Evolutionary conservation across 2,113 vertebrate genomes (phyloP), one percentile per base, ranked within the genome.

Genomic region (Copsychus sechellarum): DNA sequence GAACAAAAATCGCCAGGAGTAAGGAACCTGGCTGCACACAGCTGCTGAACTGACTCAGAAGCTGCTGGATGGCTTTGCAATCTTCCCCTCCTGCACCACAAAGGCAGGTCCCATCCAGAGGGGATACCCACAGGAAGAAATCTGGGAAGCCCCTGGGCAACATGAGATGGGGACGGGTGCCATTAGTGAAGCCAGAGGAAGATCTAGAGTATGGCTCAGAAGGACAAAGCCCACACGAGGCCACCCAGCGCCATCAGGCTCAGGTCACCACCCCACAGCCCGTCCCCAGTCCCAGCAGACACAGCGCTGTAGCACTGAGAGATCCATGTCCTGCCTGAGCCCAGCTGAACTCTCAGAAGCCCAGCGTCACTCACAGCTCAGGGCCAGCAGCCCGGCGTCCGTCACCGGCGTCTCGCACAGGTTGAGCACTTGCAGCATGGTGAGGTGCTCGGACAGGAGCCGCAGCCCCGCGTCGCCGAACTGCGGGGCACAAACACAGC

Each of bases 381-480:
- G 98, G 8, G 99, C 98, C 97, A 99, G 98, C 94, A 99, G 98
- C 33, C 99, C 99, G 0, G 99, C 99, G 13, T 99, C 99, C 0
- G 99, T 99, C 69, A 99, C 99, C 0, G 99, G 99, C 1, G 99
- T 99, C 98, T 99, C 99, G 48, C 99, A 99, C 96, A 99, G 98
- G 98, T 99, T 99, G 95, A 99, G 98, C 94, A 99, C 99, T 98
- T 99, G 99, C 86, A 99, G 98, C 97, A 99, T 99, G 45, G 99
- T 99, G 98, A 99, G 98, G 96, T 99, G 99, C 94, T 99, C 99
- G 0, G 99, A 99, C 71, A 99, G 97, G 93, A 99, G 98, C 98
- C 99, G 98, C 95, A 99, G 95, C 74, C 99, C 99, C 1, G 99
- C 98, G 21, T 99, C 99, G 69, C 99, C 99, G 8, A 99, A 99